A percentile compares a stretch with the other conserved stretches of the same genome.
These are phyloP conservation scores for Micromussa lordhowensis DNA, from an alignment of 92 coral and sea anemone genomes.

Conservation along the genomic window DNA sequence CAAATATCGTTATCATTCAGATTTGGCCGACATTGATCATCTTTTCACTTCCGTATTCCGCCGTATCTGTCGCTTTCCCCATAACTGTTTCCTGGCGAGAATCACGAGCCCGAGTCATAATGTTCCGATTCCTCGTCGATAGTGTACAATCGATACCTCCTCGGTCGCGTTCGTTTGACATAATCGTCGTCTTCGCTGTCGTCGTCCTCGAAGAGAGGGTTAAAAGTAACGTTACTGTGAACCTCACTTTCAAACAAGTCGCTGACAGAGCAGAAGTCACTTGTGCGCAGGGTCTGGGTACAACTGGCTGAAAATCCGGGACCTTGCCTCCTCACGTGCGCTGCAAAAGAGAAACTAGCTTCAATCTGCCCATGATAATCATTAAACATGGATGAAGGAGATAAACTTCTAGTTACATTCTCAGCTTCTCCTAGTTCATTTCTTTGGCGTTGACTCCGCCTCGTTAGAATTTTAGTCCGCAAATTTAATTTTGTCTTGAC, in stretches of 20 bases:
- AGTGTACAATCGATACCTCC: conserved; percentile 78
- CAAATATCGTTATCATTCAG: no score
- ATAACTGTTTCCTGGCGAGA: not conserved
- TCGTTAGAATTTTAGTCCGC: conserved; percentile 57
- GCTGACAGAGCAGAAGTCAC: conserved; percentile 36
- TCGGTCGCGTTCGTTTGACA: conserved; percentile 17
- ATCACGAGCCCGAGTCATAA: conserved; percentile 21
- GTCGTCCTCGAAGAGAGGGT: conserved; percentile 85
- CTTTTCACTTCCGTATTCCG: not conserved
- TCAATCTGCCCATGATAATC: conserved; percentile 46
- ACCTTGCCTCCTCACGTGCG: conserved; percentile 78
- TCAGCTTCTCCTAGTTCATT: not conserved
- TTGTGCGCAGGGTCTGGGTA: conserved; percentile 59
- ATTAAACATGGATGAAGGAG: conserved; percentile 11
- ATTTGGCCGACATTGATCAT: not conserved
- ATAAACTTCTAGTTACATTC: not conserved
- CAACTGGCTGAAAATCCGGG: conserved; percentile 69
- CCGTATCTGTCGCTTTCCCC: not conserved
- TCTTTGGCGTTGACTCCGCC: conserved; percentile 36
- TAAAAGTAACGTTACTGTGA: conserved; percentile 74
- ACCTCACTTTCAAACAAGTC: conserved; percentile 57
- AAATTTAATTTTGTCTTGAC: conserved; percentile 10
- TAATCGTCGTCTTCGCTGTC: conserved; percentile 25
- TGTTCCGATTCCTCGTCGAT: conserved; percentile 82
- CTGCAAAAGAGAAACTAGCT: conserved; percentile 82